These are phyloP conservation scores for Sorex maritimensis DNA, from an alignment of 2,797 vertebrate species.

Conservation along the genomic window DNA sequence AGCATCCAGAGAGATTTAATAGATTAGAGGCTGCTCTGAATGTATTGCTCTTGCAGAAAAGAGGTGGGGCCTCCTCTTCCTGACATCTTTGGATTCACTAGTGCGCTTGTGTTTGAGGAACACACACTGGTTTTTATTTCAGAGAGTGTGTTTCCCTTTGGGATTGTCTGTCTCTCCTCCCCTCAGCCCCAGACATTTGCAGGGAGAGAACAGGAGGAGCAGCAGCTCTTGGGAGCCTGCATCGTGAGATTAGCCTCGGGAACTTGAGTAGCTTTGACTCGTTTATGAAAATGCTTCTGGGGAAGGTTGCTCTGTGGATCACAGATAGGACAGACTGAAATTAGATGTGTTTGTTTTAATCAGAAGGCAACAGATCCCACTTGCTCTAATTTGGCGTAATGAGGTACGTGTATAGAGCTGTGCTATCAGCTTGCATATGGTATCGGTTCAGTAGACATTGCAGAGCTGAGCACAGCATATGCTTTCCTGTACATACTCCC, in stretches of 20 bases:
- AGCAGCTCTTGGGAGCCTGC: background rate
- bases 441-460: slow-evolving; percentile 53
- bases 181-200: background rate
- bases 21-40: slow-evolving; percentile 61
- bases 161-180: background rate
- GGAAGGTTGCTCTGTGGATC: background rate
- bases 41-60: slow-evolving; percentile 46
- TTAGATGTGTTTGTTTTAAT: slow-evolving; percentile 80
- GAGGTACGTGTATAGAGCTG: slow-evolving; percentile 66
- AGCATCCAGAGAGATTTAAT: background rate
- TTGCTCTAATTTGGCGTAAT: slow-evolving; percentile 78
- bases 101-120: background rate
- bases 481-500: slow-evolving; percentile 17
- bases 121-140: background rate
- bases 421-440: slow-evolving; percentile 70
- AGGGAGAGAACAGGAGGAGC: background rate
- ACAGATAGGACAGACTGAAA: background rate
- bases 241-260: background rate
- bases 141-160: background rate
- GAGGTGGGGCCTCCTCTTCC: background rate
- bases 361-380: slow-evolving; percentile 70
- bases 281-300: background rate
- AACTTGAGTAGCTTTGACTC: background rate
- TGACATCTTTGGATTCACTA: background rate
- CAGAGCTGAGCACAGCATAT: background rate